Evolutionary conservation across 2,113 vertebrate genomes (phyloP), one percentile per base, ranked within the genome.

Genomic region (Empidonax alnorum): DNA sequence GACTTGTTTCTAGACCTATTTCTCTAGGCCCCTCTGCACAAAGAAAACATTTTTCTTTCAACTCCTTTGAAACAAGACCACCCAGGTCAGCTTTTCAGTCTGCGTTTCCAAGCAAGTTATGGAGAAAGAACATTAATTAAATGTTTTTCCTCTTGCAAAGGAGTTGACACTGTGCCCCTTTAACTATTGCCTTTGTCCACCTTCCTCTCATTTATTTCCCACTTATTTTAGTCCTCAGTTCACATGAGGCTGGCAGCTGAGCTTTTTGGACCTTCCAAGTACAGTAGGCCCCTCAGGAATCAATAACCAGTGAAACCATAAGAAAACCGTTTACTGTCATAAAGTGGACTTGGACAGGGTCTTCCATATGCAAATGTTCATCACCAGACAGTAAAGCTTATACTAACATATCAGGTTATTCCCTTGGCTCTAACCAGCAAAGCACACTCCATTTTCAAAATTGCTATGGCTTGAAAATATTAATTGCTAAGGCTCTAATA

Each of bases 31-130:
- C 6, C 50, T 84, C 47, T 67, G 9, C 44, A 89, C 41, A 94
- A 92, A 92, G 52, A 52, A 88, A 77, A 53, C 3, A 55, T 65
- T 42, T 69, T 84, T 91, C 33, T 33, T 95, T 69, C 25, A 75
- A 75, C 7, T 86, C 37, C 52, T 92, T 65, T 87, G 61, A 92
- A 93, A 89, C 7, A 33, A 84, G 90, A 90, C 94, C 93, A 96
- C 92, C 88, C 92, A 97, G 69, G 31, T 89, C 86, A 92, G 73
- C 73, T 72, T 94, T 93, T 94, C 80, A 93, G 58, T 33, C 58
- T 72, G 68, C 35, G 73, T 93, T 94, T 94, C 90, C 69, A 84
- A 84, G 80, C 69, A 94, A 87, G 82, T 93, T 86, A 72, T 35
- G 10, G 58, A 90, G 69, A 92, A 80, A 86, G 52, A 78, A 35